Evolutionary conservation across 2,888 invertebrate species (phyloP).

Genomic region (Tinea semifulvella): DNA sequence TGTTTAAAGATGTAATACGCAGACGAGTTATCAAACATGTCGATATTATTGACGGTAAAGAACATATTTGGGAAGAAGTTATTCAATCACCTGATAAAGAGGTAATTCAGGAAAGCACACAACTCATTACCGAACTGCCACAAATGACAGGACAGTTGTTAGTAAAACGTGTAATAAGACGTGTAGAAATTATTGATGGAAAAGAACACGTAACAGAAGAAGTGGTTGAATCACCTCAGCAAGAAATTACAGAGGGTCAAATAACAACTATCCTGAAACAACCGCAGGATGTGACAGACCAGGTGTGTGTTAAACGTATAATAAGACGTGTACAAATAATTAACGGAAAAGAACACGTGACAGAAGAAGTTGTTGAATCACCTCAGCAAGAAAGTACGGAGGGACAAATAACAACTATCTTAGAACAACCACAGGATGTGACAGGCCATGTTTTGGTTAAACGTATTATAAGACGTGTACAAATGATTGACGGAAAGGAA

Average conservation of each 20-base stretch:
- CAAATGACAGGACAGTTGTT: conserved; percentile 80
- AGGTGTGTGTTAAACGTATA: not conserved
- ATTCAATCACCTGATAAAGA: conserved; percentile 87
- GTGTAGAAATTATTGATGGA: conserved; percentile 81
- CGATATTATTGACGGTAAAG: conserved; percentile 83
- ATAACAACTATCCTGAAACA: no score
- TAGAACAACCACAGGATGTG: conserved; percentile 74
- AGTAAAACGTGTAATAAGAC: conserved; percentile 79
- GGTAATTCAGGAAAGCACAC: conserved; percentile 69
- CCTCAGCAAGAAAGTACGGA: conserved; percentile 61
- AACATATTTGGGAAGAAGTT: conserved; percentile 83
- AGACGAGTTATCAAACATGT: conserved; percentile 79
- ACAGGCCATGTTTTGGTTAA: conserved; percentile 80
- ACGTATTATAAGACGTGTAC: conserved; percentile 29
- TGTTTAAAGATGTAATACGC: conserved; percentile 77
- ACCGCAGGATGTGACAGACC: conserved; percentile 60
- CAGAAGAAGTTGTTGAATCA: conserved; percentile 81
- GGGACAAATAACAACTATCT: no score
- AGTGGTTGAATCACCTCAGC: conserved; percentile 85
- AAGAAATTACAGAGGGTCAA: conserved; percentile 35
- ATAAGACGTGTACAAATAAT: conserved; percentile 49
- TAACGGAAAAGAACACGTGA: conserved; percentile 81
- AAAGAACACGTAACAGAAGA: conserved; percentile 87
- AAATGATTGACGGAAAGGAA: not conserved
- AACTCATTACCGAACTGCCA: conserved; percentile 70